Evolutionary conservation across 2,113 vertebrate genomes (phyloP).

Genomic region (Bambusicola thoracicus): DNA sequence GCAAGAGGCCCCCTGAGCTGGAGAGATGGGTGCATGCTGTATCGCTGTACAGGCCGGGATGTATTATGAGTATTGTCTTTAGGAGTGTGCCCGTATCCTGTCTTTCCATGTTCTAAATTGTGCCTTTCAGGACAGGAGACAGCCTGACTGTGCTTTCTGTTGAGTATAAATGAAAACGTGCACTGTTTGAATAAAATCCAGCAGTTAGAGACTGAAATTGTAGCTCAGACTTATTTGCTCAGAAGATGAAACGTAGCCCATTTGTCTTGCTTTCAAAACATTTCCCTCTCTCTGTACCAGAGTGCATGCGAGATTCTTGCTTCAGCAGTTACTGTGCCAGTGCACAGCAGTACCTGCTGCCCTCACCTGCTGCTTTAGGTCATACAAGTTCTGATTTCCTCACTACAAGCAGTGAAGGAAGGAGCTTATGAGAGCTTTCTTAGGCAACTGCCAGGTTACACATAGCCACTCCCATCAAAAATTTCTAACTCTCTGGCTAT

Average conservation of each 20-base stretch:
- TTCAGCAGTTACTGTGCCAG: not conserved
- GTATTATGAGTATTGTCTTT: not conserved
- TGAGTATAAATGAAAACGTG: not conserved
- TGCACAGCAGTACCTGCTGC: not conserved
- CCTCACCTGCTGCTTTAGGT: not conserved
- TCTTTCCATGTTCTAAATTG: not conserved
- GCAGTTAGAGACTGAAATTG: not conserved
- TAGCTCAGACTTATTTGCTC: not conserved
- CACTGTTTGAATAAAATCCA: not conserved
- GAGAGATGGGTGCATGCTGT: not conserved
- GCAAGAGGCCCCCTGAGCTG: not conserved
- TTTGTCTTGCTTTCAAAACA: not conserved
- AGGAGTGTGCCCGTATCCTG: not conserved
- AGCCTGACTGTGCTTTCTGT: not conserved
- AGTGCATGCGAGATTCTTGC: fast-evolving
- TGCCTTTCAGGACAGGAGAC: not conserved
- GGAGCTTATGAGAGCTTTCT: not conserved
- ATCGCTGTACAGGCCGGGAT: fast-evolving
- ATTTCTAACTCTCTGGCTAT: fast-evolving
- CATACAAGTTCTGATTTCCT: not conserved
- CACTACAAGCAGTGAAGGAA: not conserved
- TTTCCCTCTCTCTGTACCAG: fast-evolving
- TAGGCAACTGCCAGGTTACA: not conserved
- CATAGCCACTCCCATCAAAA: too few relatives aligned
- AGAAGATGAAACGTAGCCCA: not conserved